phyloP scores from a whole-genome alignment of 2,888 invertebrate genomes.

The Arrhopalites spinosus region DNA sequence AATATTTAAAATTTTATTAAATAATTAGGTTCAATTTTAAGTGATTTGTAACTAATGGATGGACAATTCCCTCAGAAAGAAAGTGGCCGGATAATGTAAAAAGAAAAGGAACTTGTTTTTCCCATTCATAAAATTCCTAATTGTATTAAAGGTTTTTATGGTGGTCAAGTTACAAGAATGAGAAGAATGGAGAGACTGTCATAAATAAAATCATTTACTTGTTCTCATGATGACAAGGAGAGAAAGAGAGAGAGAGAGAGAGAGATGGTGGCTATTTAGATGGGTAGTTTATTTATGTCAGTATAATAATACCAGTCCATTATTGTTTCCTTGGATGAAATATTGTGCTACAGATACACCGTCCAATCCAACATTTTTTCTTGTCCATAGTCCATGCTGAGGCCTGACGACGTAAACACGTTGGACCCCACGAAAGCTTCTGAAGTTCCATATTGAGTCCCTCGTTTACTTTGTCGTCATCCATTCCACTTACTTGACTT shows the following conservation, averaged over 20 bases:
- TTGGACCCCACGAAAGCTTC: slow-evolving; percentile 7
- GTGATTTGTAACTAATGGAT: not conserved
- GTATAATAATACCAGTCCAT: not conserved
- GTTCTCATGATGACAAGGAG: not conserved
- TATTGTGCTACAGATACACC: not conserved
- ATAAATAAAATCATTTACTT: not conserved
- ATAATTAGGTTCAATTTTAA: not conserved
- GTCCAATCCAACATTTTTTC: not conserved
- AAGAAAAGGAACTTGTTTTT: not conserved
- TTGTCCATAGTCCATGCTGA: not conserved
- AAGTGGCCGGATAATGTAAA: not conserved
- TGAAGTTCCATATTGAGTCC: not conserved
- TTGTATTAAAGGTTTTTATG: not conserved
- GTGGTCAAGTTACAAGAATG: not conserved
- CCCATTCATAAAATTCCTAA: not conserved
- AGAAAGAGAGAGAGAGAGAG: not conserved
- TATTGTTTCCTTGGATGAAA: too few relatives aligned
- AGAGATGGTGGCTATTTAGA: not conserved
- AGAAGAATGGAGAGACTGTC: not conserved
- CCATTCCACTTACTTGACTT: not conserved
- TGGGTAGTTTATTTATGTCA: not conserved
- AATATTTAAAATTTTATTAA: too few relatives aligned
- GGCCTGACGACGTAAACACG: not conserved
- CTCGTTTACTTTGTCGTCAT: too few relatives aligned
- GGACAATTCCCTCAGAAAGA: not conserved